Evolutionary conservation across 1,140 invertebrate species (phyloP).

Genomic region (Venturia canescens): DNA sequence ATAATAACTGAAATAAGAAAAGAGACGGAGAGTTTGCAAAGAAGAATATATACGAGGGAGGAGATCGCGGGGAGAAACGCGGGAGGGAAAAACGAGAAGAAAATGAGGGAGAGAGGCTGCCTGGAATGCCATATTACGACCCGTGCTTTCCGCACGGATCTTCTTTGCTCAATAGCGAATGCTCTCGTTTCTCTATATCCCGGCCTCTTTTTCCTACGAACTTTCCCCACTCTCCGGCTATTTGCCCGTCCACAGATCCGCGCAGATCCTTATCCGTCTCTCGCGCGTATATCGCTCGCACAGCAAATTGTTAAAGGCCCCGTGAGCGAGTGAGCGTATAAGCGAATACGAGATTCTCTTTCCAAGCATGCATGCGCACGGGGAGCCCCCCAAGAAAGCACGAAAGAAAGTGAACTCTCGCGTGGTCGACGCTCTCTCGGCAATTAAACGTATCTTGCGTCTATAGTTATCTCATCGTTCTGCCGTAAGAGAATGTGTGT

Average conservation of each 20-base stretch:
- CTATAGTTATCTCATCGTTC: neutral
- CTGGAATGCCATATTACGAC: neutral
- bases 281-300: neutral
- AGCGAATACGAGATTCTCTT: slow-evolving; percentile 8
- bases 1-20: neutral
- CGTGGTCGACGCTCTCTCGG: slow-evolving; percentile 32
- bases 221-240: neutral
- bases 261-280: slow-evolving; percentile 12
- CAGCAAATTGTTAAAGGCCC: slow-evolving; percentile 14
- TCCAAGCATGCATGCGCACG: neutral
- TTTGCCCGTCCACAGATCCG: neutral
- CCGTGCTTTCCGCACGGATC: neutral
- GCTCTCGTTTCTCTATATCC: slow-evolving; percentile 2
- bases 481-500: neutral
- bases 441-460: slow-evolving; percentile 32
- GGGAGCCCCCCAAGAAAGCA: neutral
- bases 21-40: neutral
- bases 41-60: neutral
- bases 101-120: neutral
- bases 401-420: slow-evolving; percentile 41
- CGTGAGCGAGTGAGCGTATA: neutral
- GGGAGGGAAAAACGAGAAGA: neutral
- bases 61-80: neutral
- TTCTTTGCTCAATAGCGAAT: neutral
- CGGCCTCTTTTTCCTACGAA: neutral